A percentile compares a stretch with the other conserved stretches of the same genome.
Evolutionary conservation across 1,140 invertebrate genomes (phyloP).

Genomic region (Colletes latitarsis): DNA sequence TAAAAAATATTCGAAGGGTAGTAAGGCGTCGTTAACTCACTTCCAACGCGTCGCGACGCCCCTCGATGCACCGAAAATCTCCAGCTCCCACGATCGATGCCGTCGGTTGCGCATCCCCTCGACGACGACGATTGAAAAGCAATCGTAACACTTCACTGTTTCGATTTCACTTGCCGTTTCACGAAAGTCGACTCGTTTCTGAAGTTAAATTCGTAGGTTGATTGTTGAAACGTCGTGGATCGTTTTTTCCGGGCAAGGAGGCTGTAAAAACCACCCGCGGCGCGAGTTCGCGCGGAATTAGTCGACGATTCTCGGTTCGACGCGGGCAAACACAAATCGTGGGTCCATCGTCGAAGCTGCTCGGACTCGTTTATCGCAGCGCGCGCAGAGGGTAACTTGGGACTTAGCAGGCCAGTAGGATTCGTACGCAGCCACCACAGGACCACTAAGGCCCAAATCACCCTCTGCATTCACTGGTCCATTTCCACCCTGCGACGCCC

Average conservation of each 20-base stretch:
- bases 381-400: constrained; percentile 75
- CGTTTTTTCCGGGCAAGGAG: background rate
- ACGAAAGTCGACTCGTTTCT: too few relatives aligned
- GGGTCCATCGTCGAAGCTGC: background rate
- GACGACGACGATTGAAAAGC: constrained; percentile 8
- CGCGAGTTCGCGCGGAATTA: constrained; percentile 62
- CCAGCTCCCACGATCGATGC: background rate
- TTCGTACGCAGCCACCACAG: constrained; percentile 77
- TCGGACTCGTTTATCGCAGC: constrained; percentile 33
- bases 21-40: constrained; percentile 1
- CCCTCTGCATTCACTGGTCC: constrained; percentile 22
- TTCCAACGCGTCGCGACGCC: background rate
- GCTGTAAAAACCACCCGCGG: constrained; percentile 45
- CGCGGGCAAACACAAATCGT: background rate
- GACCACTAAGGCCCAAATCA: constrained; percentile 80
- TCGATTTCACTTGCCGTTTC: background rate
- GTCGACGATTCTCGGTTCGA: constrained; percentile 40
- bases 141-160: background rate
- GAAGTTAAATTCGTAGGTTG: background rate
- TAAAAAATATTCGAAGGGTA: constrained; percentile 5
- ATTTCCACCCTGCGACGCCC: background rate
- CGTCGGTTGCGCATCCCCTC: too few relatives aligned
- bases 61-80: background rate
- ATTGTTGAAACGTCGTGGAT: background rate
- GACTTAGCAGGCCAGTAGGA: constrained; percentile 82